Percentiles rank a stretch among this genome's conserved stretches.
Evolutionary conservation across 2,113 vertebrate genomes (phyloP).

Genomic region (Steatornis caripensis): DNA sequence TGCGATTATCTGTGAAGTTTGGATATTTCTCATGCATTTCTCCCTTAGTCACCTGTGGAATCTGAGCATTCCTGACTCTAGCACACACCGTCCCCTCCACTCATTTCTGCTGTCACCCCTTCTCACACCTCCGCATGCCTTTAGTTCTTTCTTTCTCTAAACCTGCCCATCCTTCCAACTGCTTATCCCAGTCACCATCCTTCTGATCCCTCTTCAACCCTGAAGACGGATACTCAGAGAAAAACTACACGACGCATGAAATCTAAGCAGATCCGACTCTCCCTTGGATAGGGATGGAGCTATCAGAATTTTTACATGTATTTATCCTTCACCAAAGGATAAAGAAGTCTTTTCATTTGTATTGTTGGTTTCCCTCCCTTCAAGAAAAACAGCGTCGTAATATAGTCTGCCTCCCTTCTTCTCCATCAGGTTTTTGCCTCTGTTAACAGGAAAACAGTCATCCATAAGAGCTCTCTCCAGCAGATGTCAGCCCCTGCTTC

Average conservation of each 20-base stretch:
- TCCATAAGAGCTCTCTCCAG: neutral
- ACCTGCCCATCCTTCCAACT: neutral
- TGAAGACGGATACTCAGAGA: neutral
- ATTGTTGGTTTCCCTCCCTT: neutral
- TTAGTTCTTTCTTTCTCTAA: neutral
- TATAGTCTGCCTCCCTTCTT: neutral
- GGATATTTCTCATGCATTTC: neutral
- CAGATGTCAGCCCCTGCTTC: slow-evolving; percentile 20
- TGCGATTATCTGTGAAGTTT: neutral
- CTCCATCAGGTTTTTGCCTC: neutral
- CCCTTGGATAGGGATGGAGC: neutral
- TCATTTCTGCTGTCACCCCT: neutral
- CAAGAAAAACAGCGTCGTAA: neutral
- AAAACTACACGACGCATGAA: neutral
- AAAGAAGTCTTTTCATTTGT: neutral
- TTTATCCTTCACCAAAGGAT: neutral
- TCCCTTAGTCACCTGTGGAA: neutral
- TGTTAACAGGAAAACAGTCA: slow-evolving; percentile 4
- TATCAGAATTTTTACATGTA: neutral
- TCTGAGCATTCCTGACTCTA: neutral
- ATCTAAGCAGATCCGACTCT: neutral
- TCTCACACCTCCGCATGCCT: neutral
- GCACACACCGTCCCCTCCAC: neutral
- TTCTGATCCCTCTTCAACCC: neutral
- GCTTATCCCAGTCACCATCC: neutral